Evolutionary conservation across 1,140 invertebrate species (phyloP).

Genomic region (Melitaea cinxia): DNA sequence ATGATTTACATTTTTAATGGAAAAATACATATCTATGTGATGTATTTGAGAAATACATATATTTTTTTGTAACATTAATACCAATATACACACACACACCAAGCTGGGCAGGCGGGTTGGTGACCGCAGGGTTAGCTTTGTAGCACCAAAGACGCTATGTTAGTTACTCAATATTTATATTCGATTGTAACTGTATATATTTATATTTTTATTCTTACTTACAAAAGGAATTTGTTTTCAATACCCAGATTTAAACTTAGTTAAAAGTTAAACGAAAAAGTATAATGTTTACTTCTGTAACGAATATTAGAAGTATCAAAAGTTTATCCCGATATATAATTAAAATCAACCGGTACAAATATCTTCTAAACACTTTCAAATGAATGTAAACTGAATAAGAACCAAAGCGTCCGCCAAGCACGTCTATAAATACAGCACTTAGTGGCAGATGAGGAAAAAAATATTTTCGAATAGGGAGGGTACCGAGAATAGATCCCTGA

Average conservation of each 20-base stretch:
- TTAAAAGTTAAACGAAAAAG: background rate
- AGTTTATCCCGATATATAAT: constrained; percentile 30
- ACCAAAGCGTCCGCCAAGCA: constrained; percentile 49
- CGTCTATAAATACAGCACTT: constrained; percentile 78
- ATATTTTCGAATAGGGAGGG: constrained; percentile 64
- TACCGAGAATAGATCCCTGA: constrained; percentile 74
- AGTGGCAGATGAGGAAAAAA: constrained; percentile 62
- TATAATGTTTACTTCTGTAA: background rate
- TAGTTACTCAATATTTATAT: no score
- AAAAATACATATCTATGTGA: no score
- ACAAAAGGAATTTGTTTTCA: no score
- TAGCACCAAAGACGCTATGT: no score
- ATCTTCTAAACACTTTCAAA: constrained; percentile 23
- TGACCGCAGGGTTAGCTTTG: no score
- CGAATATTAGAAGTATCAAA: background rate
- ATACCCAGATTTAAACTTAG: background rate
- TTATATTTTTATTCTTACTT: no score
- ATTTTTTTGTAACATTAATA: no score
- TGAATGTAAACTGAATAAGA: constrained; percentile 60
- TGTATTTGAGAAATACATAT: no score
- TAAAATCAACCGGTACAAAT: constrained; percentile 39
- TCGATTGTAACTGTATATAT: no score
- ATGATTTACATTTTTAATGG: no score
- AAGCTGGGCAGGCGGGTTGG: no score
- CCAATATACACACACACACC: no score